These are phyloP conservation scores for Callocephalon fimbriatum DNA, from an alignment of 2,113 vertebrate species.

Conservation along the genomic window DNA sequence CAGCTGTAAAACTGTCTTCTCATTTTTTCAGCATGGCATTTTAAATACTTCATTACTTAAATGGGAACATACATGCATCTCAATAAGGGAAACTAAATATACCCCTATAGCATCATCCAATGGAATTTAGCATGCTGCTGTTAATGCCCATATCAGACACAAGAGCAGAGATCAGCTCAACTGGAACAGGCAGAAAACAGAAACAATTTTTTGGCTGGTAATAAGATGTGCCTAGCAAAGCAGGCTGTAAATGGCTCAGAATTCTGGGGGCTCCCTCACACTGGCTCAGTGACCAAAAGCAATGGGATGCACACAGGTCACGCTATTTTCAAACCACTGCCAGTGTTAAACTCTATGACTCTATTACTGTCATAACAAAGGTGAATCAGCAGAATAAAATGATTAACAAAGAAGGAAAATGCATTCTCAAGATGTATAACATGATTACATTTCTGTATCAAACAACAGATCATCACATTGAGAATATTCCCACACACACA, in stretches of 20 bases:
- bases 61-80: not conserved
- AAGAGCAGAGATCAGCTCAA: not conserved
- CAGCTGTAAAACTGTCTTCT: not conserved
- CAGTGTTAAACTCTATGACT: not conserved
- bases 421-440: not conserved
- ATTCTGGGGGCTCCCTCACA: not conserved
- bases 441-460: slow-evolving; percentile 44
- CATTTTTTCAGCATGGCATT: not conserved
- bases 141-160: not conserved
- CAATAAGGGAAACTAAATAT: not conserved
- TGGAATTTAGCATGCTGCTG: not conserved
- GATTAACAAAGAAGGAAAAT: not conserved
- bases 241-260: fast-evolving
- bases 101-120: not conserved
- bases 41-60: not conserved
- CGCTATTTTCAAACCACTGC: not conserved
- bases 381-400: not conserved
- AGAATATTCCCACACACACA: not conserved
- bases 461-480: slow-evolving; percentile 1
- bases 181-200: not conserved
- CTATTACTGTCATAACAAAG: not conserved
- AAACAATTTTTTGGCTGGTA: not conserved
- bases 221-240: not conserved
- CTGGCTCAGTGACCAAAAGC: not conserved
- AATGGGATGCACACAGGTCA: not conserved